A percentile compares a stretch with the other conserved stretches of the same genome.
Conservation (phyloP, 2,888 invertebrate genomes). For the Adelognathus sp. region DNA sequence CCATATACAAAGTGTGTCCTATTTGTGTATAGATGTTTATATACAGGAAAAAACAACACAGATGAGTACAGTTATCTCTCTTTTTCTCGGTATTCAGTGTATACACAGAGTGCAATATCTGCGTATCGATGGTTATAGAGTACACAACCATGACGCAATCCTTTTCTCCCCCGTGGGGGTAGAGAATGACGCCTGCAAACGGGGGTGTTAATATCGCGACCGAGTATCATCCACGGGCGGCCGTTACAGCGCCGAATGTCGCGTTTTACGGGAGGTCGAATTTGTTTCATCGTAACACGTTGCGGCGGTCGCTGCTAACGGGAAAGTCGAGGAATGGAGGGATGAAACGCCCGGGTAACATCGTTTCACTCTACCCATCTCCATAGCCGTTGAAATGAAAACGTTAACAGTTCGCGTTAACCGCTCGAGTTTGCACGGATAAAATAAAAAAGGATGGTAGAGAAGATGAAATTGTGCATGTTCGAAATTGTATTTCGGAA, state of each 20-base stretch:
- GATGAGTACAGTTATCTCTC: no score
- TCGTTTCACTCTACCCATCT: slow-evolving; percentile 36
- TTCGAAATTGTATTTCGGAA: not conserved
- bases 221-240: slow-evolving; percentile 41
- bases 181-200: slow-evolving; percentile 22
- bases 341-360: slow-evolving; percentile 34
- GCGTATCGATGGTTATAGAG: slow-evolving; percentile 34
- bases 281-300: slow-evolving; percentile 61
- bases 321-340: slow-evolving; percentile 20
- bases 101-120: slow-evolving; percentile 14
- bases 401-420: slow-evolving; percentile 50
- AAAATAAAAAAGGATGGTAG: slow-evolving; percentile 26
- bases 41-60: no score
- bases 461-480: not conserved
- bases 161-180: not conserved
- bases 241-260: slow-evolving; percentile 62
- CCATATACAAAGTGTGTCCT: no score
- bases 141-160: slow-evolving; percentile 40
- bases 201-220: slow-evolving; percentile 32
- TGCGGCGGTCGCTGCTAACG: slow-evolving; percentile 42
- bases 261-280: slow-evolving; percentile 60
- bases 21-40: not conserved
- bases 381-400: slow-evolving; percentile 47
- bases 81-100: no score
- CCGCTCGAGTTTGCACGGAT: slow-evolving; percentile 45